A percentile compares a stretch with the other conserved stretches of the same genome.
Evolutionary conservation across 2,888 invertebrate genomes (phyloP).

Genomic region (Limnephilus marmoratus): DNA sequence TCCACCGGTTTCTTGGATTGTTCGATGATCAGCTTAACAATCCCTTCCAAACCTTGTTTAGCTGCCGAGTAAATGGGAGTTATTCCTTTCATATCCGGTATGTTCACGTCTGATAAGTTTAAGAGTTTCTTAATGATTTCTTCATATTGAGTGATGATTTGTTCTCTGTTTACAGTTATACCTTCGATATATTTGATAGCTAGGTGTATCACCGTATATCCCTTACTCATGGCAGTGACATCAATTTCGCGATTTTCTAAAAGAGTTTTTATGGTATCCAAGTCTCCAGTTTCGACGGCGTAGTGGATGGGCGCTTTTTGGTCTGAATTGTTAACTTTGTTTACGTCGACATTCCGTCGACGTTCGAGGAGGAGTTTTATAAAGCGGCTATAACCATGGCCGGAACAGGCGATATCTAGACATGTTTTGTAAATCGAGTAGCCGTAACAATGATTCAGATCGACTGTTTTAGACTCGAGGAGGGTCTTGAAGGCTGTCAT

Average conservation of each 20-base stretch:
- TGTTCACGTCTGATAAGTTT: constrained; percentile 77
- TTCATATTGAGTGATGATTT: constrained; percentile 72
- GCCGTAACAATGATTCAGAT: constrained; percentile 77
- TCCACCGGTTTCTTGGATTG: constrained; percentile 75
- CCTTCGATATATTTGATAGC: constrained; percentile 76
- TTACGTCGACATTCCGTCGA: constrained; percentile 81
- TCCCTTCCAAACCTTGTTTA: constrained; percentile 76
- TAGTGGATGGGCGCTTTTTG: constrained; percentile 82
- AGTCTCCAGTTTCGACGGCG: constrained; percentile 78
- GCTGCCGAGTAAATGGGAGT: constrained; percentile 81
- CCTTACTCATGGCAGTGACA: constrained; percentile 75
- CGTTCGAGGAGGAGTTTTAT: constrained; percentile 78
- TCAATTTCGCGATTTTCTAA: constrained; percentile 75
- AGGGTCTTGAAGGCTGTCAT: constrained; percentile 75
- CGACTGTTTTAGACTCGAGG: constrained; percentile 73
- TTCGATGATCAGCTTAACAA: constrained; percentile 77
- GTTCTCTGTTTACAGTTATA: constrained; percentile 74
- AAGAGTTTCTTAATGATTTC: constrained; percentile 77
- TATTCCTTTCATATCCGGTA: constrained; percentile 76
- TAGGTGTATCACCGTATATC: constrained; percentile 76
- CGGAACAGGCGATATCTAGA: constrained; percentile 78
- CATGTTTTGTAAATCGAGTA: constrained; percentile 79
- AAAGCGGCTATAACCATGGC: constrained; percentile 76
- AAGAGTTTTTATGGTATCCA: constrained; percentile 74
- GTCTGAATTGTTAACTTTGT: constrained; percentile 77